A percentile compares a stretch with the other conserved stretches of the same genome.
Conservation (phyloP, 2,888 invertebrate genomes). For the Protophormia terraenovae region DNA sequence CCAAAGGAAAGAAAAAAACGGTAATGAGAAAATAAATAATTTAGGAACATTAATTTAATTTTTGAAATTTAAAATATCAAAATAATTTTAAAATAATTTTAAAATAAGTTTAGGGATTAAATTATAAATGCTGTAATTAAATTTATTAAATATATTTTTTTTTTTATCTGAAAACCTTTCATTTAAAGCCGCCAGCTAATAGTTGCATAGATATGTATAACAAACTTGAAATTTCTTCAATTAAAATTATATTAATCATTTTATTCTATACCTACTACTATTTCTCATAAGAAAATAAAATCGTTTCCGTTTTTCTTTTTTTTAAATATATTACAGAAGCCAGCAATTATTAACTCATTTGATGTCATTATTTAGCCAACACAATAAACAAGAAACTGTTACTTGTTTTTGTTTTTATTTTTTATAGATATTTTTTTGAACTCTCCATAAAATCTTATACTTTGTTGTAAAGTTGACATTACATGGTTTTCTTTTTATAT, state of each 20-base stretch:
- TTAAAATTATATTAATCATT: conserved; percentile 55
- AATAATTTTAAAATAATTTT: background rate
- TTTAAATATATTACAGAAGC: background rate
- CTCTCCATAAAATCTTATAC: background rate
- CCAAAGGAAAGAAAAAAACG: background rate
- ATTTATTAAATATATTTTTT: background rate
- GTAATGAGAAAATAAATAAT: background rate
- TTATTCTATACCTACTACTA: background rate
- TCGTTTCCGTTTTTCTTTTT: conserved; percentile 23
- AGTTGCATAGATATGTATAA: too few species aligned
- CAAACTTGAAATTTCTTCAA: conserved; percentile 10
- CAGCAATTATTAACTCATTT: conserved; percentile 66
- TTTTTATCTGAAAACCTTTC: conserved; percentile 17
- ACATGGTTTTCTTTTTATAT: background rate
- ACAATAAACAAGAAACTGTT: conserved; percentile 2
- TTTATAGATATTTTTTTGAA: too few species aligned
- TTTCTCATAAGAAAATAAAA: conserved; percentile 3
- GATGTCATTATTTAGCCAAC: conserved; percentile 54
- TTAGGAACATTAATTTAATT: too few species aligned
- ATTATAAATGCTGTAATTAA: background rate
- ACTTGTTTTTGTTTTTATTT: background rate
- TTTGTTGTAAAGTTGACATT: conserved; percentile 10
- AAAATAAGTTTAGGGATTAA: background rate
- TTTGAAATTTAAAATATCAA: background rate
- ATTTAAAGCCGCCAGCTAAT: background rate